phyloP scores from a whole-genome alignment of 2,888 invertebrate genomes.

The Drosophila silvestris region DNA sequence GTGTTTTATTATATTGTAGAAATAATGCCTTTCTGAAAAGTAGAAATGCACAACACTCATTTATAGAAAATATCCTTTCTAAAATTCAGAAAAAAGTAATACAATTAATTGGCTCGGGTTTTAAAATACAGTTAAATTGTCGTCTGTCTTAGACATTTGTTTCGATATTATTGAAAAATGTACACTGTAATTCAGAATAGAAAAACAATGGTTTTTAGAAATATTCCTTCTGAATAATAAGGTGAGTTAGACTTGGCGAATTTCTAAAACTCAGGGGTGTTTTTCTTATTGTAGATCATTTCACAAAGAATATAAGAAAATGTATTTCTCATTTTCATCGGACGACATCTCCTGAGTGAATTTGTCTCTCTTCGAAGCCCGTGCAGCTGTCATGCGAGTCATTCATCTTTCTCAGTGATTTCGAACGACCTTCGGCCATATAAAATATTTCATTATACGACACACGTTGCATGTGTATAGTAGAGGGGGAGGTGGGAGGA shows the following conservation, averaged over 20 bases:
- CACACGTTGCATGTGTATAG: constrained; percentile 17
- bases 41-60: fast-evolving
- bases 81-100: background rate
- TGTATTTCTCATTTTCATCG: background rate
- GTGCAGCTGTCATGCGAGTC: constrained; percentile 7
- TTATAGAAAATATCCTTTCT: background rate
- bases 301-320: background rate
- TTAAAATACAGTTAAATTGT: background rate
- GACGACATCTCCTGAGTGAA: background rate
- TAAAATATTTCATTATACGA: constrained; percentile 57
- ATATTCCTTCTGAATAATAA: background rate
- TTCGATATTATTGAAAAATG: fast-evolving
- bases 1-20: background rate
- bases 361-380: background rate
- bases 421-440: constrained; percentile 55
- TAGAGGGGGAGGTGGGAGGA: background rate
- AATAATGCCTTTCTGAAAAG: background rate
- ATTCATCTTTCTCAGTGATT: constrained; percentile 39
- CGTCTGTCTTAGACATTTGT: background rate
- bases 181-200: background rate
- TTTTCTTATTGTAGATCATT: background rate
- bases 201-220: background rate
- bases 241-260: fast-evolving
- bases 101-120: background rate
- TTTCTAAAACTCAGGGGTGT: background rate